A percentile compares a stretch with the other conserved stretches of the same genome.
Evolutionary conservation across 2,113 vertebrate genomes (phyloP).

Genomic region (Rhea pennata): DNA sequence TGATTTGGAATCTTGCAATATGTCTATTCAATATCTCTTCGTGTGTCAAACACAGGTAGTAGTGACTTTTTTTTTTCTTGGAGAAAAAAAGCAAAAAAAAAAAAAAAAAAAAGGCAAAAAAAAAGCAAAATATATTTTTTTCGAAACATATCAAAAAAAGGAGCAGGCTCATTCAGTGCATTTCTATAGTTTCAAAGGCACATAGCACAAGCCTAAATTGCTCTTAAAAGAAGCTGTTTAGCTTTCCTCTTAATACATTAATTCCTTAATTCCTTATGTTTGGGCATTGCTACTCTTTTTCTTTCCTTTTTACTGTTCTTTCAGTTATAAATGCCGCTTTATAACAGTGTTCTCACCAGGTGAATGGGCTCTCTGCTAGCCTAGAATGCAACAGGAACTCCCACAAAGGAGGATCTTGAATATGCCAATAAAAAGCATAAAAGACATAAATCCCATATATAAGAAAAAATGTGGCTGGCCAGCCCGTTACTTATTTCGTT

Average conservation of each 20-base stretch:
- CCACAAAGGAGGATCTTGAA: background rate
- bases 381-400: background rate
- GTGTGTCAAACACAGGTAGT: background rate
- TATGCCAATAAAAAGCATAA: fast-evolving
- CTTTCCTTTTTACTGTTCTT: no score
- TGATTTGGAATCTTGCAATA: background rate
- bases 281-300: background rate
- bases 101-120: background rate
- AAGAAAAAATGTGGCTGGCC: background rate
- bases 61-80: no score
- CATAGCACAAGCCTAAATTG: background rate
- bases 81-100: background rate
- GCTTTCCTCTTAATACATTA: background rate
- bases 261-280: background rate
- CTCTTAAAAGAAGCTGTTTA: background rate
- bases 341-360: background rate
- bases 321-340: background rate
- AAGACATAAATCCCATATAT: background rate
- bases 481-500: background rate
- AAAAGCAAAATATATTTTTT: background rate
- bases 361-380: background rate
- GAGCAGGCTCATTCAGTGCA: background rate
- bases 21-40: background rate
- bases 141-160: background rate
- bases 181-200: background rate